Evolutionary conservation across 2,888 invertebrate species (phyloP), one percentile per base, ranked within the genome.

Genomic region (Gibbula magus): DNA sequence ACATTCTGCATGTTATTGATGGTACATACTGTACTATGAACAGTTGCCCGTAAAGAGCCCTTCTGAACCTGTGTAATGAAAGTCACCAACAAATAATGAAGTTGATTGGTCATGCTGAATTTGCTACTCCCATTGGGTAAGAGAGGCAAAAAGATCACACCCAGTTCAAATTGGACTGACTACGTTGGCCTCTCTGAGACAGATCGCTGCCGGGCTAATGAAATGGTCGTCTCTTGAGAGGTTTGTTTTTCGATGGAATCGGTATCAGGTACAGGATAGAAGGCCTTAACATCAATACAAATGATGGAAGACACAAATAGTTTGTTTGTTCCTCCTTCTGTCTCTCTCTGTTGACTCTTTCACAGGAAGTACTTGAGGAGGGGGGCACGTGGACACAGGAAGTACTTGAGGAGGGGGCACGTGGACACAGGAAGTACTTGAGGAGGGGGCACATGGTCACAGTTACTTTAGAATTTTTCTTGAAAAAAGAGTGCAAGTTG

Each of bases 241-340:
- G 70, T 10, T 20, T 18, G 70, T 39, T 70, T 70, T 35, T n/a
- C 32, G 32, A 39, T 70, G 35, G 20, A 70, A 39, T 70, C 39
- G 35, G 70, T 39, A 18, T 70, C 16, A n/a, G 70, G 70, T 39
- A 70, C 70, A 39, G 70, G 32, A 70, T 70, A 66, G 66, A 20
- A 0, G 67, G 32, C 35, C 39, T 70, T 4, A 39, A n/a, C 70
- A 29, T 67, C 67, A 67, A 29, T 67, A 67, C 29, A n/a, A n/a
- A 32, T 67, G 67, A 66, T 67, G 32, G 35, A 70, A 35, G 70
- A 70, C 39, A 70, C 67, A 67, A 67, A 39, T 70, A 70, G 70
- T 70, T 70, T 70, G 70, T 70, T 70, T 39, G 39, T 70, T 70
- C 70, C 70, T 35, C 5, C 20, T 39, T 32, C 39, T 20, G 39